Evolutionary conservation across 2,888 invertebrate genomes (phyloP), one percentile per base, ranked within the genome.

Genomic region (Chrysodeixis includens): DNA sequence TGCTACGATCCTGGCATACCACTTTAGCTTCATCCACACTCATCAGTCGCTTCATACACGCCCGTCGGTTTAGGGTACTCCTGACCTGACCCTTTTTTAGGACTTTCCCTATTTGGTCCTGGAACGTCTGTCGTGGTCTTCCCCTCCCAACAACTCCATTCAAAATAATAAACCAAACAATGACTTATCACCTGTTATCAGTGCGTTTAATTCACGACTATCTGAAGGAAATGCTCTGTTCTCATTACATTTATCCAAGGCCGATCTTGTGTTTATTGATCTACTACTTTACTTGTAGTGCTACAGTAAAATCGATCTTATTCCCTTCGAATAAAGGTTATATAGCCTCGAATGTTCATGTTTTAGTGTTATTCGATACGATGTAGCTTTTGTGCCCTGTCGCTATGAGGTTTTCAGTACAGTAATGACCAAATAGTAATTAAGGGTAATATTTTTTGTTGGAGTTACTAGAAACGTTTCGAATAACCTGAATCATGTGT

Each of bases 181-280:
- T 20, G 35, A 57, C 30, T 18, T 7, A 9, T 53, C 56, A 69
- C 55, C 40, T 40, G 52, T 53, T 54, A 30, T 40, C 26, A 54
- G 60, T 26, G 5, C 32, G 12, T 35, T 35, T 51, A 71, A 44
- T 56, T 46, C 53, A 30, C 30, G 56, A 64, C 66, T 58, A 54
- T 71, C 62, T 56, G 18, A 22, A 18, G 40, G 62, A 67, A 74
- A 62, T 66, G 62, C 30, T 32, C 22, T 67, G 40, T 69, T 69
- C 69, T 76, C 79, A 68, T 70, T 81, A 62, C 46, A 60, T 60
- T 56, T 67, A 73, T 75, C 73, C 76, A 81, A 79, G 79, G 79
- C 35, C 71, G 56, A 53, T 66, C 63, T 66, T 64, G 30, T 4
- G 52, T 30, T 64, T 69, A 81, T 78, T 71, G 71, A 81, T 80